Base-by-base conservation (phyloP, 2,113 vertebrate genomes). In the Mobula hypostoma region DNA sequence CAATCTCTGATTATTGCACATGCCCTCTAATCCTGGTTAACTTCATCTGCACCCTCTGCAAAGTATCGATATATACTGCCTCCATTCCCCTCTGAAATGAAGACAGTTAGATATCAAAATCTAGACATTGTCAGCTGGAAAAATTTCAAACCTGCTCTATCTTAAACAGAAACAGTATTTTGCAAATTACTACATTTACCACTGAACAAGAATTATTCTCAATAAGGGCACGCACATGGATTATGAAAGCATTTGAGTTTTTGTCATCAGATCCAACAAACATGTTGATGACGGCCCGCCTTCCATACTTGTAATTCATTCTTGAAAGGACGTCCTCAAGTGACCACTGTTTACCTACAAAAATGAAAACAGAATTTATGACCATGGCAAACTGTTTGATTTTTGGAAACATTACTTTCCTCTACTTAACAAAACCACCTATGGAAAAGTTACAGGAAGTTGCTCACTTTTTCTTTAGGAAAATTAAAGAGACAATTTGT, bases 201-300 rank as follows among this genome's bases (percentile, higher is more conserved):
- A 11, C 40, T 92, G 19, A 40, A 48, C 32, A 48, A 74, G 14
- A 93, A 27, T 27, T 19, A 74, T 7, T 56, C 9, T 76, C 40
- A 76, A 40, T 36, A 5, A 93, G 14, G 70, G 32, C 94, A 98
- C 98, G 96, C 97, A 99, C 99, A 90, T 99, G 98, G 96, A 99
- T 98, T 95, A 99, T 97, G 77, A 99, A 96, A 6, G 97, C 96
- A 80, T 96, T 96, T 95, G 98, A 99, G 95, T 98, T 98, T 95
- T 97, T 97, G 94, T 99, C 98, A 68, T 99, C 98, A 0, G 97
- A 98, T 95, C 98, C 98, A 36, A 99, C 96, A 95, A 98, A 99
- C 95, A 99, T 97, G 95, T 98, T 98, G 92, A 99, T 97, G 63
- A 99, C 95, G 94, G 98, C 98, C 79, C 97, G 98, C 95, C 97